Evolutionary conservation across 1,140 invertebrate genomes (phyloP), one percentile per base, ranked within the genome.

Genomic region (Drosophila sucinea): DNA sequence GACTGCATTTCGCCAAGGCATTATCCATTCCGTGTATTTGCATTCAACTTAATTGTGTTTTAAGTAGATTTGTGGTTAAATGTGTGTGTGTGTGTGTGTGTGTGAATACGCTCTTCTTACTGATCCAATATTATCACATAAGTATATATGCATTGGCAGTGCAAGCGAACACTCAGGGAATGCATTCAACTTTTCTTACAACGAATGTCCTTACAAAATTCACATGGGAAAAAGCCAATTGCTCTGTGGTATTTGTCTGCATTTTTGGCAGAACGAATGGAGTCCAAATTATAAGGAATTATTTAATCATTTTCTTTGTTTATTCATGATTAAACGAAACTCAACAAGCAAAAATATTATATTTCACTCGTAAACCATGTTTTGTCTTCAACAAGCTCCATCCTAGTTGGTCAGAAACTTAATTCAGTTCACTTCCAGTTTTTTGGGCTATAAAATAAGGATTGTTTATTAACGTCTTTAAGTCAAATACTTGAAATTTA

Each of bases 11-110:
- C 17, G 17, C 17, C 17, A 17, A 17, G 51, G 62, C 30, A 60
- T 60, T 68, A 60, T 76, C 67, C 64, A 70, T 70, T 73, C 75
- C 57, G 73, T 67, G 67, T 78, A 87, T 87, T 87, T 89, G 84
- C 77, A 89, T 87, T 84, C 80, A 87, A 87, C 83, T 89, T 87
- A 87, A 87, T 87, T 87, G 83, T 73, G 77, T 87, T 89, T 87
- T 87, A 87, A 87, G 83, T 87, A 89, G 84, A 87, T 87, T 87
- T 87, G 83, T 81, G 77, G 83, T 73, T 77, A 70, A 79, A 77
- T 89, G 61, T 77, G 44, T 77, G 44, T 71, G 57, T 70, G 35
- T 41, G 32, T 30, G 27, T 54, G 32, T 54, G 27, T 57, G 44
- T 65, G 66, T 61, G 61, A 41, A 72, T 63, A 11, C 11, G 41